Percentiles rank a stretch among this genome's conserved stretches.
phyloP scores from a whole-genome alignment of 2,797 vertebrate species.

The Neosilurus hyrtlii region DNA sequence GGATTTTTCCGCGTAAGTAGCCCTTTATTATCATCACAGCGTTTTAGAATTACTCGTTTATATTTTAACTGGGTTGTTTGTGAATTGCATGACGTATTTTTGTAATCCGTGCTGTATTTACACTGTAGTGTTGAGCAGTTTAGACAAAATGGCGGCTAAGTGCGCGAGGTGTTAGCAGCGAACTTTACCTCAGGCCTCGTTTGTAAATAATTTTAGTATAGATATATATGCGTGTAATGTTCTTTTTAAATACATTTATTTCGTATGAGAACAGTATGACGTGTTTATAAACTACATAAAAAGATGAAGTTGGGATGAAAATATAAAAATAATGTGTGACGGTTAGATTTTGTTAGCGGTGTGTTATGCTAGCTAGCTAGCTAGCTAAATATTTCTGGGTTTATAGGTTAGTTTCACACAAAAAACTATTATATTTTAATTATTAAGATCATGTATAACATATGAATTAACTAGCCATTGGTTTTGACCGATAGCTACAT shows the following conservation, averaged over 20 bases:
- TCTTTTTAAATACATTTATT: too few relatives aligned
- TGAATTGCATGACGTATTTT: neutral
- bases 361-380: neutral
- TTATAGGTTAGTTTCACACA: neutral
- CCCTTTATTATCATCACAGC: neutral
- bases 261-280: neutral
- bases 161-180: conserved; percentile 3
- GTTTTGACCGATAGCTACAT: neutral
- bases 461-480: rapidly evolving
- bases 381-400: neutral
- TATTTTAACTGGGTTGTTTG: neutral
- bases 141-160: conserved; percentile 70
- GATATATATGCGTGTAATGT: neutral
- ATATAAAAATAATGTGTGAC: too few relatives aligned
- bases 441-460: neutral
- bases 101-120: neutral
- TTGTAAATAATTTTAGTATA: neutral
- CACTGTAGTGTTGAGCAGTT: neutral
- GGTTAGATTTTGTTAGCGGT: neutral
- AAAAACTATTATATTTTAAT: neutral
- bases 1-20: conserved; percentile 84
- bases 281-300: too few relatives aligned
- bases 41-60: neutral
- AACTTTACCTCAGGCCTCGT: neutral
- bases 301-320: too few relatives aligned